Evolutionary conservation across 2,797 vertebrate species (phyloP).

Genomic region (Trematomus bernacchii): DNA sequence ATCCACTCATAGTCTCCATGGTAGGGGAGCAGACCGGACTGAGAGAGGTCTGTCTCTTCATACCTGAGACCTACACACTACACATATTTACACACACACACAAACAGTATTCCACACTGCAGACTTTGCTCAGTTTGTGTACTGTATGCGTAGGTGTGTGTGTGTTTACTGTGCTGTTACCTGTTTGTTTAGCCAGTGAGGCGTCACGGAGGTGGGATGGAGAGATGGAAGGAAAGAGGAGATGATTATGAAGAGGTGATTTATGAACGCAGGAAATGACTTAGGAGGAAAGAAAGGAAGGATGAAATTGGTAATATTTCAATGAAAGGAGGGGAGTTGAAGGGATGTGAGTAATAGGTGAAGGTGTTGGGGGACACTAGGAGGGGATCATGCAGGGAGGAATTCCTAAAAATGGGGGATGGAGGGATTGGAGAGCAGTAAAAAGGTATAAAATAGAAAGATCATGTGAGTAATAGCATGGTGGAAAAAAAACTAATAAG

Average conservation of each 20-base stretch:
- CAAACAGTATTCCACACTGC: constrained; percentile 28
- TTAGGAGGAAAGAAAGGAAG: constrained; percentile 13
- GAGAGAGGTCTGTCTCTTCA: constrained; percentile 71
- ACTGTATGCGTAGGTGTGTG: constrained; percentile 29
- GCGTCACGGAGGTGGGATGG: constrained; percentile 41
- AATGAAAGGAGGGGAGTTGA: constrained; percentile 25
- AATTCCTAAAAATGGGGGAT: constrained; percentile 26
- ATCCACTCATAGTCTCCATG: constrained; percentile 38
- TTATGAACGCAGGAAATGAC: constrained; percentile 10
- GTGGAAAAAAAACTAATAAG: neutral
- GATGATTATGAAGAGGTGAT: neutral
- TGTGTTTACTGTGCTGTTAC: constrained; percentile 64
- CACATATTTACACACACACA: constrained; percentile 29
- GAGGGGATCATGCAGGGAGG: constrained; percentile 7
- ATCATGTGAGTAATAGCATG: constrained; percentile 17
- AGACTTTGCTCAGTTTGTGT: constrained; percentile 67
- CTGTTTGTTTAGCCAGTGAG: constrained; percentile 59
- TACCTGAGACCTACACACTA: constrained; percentile 64
- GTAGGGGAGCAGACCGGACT: constrained; percentile 64
- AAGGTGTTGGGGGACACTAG: constrained; percentile 1
- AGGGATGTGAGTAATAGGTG: constrained; percentile 56
- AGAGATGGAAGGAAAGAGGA: constrained; percentile 24
- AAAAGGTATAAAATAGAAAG: neutral
- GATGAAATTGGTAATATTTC: constrained; percentile 59
- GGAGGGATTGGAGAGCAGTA: neutral